Evolutionary conservation across 2,888 invertebrate genomes (phyloP).

Genomic region (Rotaria sp.): DNA sequence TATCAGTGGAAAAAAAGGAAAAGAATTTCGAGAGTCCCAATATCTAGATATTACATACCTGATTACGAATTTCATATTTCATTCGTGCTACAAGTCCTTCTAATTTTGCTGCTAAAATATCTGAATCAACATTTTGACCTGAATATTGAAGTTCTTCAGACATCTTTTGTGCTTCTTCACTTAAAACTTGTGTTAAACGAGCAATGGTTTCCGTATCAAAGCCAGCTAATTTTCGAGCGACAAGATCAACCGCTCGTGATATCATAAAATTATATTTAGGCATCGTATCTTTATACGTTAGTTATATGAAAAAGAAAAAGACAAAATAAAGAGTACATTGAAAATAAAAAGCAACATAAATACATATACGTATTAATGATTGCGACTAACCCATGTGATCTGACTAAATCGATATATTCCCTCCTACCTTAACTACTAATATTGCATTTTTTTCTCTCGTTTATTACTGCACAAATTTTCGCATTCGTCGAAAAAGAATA

Average conservation of each 20-base stretch:
- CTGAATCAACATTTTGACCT: not conserved
- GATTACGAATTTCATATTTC: not conserved
- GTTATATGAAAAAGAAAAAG: not conserved
- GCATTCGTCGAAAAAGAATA: not conserved
- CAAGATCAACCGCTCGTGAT: not conserved
- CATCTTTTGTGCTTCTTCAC: not conserved
- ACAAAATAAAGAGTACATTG: not conserved
- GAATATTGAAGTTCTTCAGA: not conserved
- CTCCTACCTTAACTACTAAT: not conserved
- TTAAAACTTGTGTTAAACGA: not conserved
- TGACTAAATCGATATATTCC: not conserved
- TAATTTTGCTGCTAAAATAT: constrained; percentile 3
- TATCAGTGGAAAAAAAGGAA: too few relatives aligned
- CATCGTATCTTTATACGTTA: not conserved
- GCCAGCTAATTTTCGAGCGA: not conserved
- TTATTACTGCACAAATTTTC: not conserved
- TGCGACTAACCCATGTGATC: not conserved
- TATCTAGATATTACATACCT: not conserved
- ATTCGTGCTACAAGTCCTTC: not conserved
- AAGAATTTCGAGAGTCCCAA: too few relatives aligned
- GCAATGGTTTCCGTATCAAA: not conserved
- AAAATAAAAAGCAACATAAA: not conserved
- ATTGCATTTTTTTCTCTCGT: not conserved
- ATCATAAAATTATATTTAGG: constrained; percentile 24
- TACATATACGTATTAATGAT: not conserved